phyloP scores from a whole-genome alignment of 1,140 invertebrate species.

The Temnothorax longispinosus region DNA sequence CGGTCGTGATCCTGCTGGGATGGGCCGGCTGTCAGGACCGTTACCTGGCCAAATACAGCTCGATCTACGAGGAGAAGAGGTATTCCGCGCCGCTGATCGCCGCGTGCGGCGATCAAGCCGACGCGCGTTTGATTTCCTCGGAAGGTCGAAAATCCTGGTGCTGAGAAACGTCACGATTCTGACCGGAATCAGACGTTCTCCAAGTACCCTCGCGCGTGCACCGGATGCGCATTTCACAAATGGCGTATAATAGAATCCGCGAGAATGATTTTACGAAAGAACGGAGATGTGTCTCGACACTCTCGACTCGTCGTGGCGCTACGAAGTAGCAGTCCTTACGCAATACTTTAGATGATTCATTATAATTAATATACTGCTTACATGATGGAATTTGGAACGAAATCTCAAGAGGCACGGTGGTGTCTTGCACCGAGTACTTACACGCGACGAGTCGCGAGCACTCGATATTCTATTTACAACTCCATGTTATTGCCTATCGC shows the following conservation, averaged over 20 bases:
- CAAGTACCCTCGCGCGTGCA: neutral
- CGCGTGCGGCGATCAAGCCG: neutral
- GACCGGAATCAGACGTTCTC: neutral
- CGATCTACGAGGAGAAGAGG: slow-evolving; percentile 92
- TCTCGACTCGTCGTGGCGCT: neutral
- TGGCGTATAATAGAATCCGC: neutral
- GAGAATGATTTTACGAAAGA: neutral
- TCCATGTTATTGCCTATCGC: neutral
- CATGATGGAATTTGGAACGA: neutral
- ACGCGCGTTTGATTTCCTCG: neutral
- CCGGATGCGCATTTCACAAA: neutral
- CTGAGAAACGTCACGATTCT: neutral
- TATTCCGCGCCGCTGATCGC: slow-evolving; percentile 73
- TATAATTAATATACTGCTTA: neutral
- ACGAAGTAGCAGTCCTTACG: neutral
- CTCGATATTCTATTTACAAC: neutral
- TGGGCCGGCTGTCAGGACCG: slow-evolving; percentile 93
- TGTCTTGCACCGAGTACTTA: no score
- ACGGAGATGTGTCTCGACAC: neutral
- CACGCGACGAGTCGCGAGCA: no score
- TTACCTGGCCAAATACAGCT: slow-evolving; percentile 92
- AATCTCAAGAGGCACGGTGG: neutral
- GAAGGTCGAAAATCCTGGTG: neutral
- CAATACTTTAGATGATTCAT: neutral
- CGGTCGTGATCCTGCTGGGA: slow-evolving; percentile 91